phyloP scores from a whole-genome alignment of 2,797 vertebrate genomes.

The Hipposideros larvatus region DNA sequence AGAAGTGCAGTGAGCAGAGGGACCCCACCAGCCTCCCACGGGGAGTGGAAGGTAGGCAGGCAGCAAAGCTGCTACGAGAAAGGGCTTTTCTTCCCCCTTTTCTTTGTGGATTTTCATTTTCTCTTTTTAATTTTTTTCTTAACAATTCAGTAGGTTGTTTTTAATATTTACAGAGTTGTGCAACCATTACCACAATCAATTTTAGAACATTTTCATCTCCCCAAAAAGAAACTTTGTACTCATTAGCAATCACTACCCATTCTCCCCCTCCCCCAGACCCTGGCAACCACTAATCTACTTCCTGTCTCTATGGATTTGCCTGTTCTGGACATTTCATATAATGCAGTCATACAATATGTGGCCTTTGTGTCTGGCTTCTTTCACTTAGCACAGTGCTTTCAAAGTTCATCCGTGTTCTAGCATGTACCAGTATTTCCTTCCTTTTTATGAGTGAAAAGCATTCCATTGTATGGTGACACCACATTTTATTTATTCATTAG shows the following conservation, averaged over 20 bases:
- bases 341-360: not conserved
- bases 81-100: not conserved
- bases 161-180: not conserved
- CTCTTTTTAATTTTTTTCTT: not conserved
- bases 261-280: not conserved
- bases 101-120: not conserved
- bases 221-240: not conserved
- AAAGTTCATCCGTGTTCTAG: not conserved
- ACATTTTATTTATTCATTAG: not conserved
- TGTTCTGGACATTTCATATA: not conserved
- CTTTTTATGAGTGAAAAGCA: not conserved
- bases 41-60: not conserved
- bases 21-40: no score
- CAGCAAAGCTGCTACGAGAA: not conserved
- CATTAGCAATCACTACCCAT: not conserved
- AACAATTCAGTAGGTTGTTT: not conserved
- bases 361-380: not conserved
- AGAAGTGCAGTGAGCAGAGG: not conserved
- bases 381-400: not conserved
- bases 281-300: not conserved
- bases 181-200: not conserved
- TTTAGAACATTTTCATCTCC: not conserved
- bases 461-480: not conserved
- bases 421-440: not conserved
- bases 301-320: not conserved